These are phyloP conservation scores for Silurus asotus DNA, from an alignment of 2,113 vertebrate species.

Conservation along the genomic window DNA sequence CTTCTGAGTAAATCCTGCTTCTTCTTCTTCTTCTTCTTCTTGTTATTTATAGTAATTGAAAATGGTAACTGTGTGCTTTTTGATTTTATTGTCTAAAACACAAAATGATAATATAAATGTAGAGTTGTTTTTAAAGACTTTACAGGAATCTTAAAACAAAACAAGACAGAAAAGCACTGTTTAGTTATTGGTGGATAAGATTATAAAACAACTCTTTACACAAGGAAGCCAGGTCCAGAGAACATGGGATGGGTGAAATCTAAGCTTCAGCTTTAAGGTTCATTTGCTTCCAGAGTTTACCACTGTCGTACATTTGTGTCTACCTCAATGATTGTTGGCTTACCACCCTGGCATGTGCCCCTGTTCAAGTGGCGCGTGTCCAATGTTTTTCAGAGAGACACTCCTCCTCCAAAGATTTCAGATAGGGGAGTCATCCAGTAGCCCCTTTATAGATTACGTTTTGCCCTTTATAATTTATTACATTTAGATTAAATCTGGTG, in stretches of 20 bases:
- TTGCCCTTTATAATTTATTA: slow-evolving; percentile 94
- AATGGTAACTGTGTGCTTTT: not conserved
- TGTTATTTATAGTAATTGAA: not conserved
- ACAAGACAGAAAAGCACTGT: not conserved
- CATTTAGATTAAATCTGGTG: slow-evolving; percentile 94
- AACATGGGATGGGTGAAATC: slow-evolving; percentile 44
- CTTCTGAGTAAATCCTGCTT: not conserved
- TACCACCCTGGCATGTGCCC: slow-evolving; percentile 37
- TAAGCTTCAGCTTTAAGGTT: slow-evolving; percentile 25
- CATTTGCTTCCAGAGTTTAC: slow-evolving; percentile 39
- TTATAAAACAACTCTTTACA: slow-evolving; percentile 12
- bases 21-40: not conserved
- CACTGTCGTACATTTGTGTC: slow-evolving; percentile 41
- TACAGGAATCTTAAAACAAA: not conserved
- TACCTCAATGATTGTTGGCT: slow-evolving; percentile 25
- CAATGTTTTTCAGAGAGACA: slow-evolving; percentile 32
- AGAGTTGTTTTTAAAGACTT: not conserved
- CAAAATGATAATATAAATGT: not conserved
- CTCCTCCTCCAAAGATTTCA: slow-evolving; percentile 20
- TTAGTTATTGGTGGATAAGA: not conserved
- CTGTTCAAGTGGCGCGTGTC: slow-evolving; percentile 44
- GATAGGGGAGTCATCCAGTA: slow-evolving; percentile 64
- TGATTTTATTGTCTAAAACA: not conserved
- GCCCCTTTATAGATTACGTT: slow-evolving; percentile 78
- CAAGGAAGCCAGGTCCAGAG: slow-evolving; percentile 14